Conservation (phyloP, 2,888 invertebrate genomes). For the Blomia tropicalis region DNA sequence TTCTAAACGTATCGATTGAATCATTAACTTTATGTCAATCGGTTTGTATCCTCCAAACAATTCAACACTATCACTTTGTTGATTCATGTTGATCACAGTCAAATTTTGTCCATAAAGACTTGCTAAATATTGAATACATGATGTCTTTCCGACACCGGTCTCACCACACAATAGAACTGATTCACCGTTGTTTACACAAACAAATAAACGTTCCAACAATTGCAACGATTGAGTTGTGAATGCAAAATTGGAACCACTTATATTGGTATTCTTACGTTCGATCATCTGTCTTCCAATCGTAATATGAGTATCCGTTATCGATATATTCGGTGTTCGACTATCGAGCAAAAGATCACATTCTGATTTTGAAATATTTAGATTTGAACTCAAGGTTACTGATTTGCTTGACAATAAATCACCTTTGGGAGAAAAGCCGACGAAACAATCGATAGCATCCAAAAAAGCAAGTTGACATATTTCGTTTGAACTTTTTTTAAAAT, state of each 20-base stretch:
- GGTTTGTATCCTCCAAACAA: slow-evolving; percentile 91
- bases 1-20: slow-evolving; percentile 61
- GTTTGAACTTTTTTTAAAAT: slow-evolving; percentile 48
- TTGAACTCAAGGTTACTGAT: slow-evolving; percentile 56
- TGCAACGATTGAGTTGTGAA: slow-evolving; percentile 47
- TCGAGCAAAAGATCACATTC: slow-evolving; percentile 26
- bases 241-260: slow-evolving; percentile 51
- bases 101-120: slow-evolving; percentile 55
- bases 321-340: slow-evolving; percentile 25
- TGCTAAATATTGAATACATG: slow-evolving; percentile 77
- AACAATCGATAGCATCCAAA: slow-evolving; percentile 78
- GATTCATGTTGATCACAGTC: slow-evolving; percentile 93
- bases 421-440: slow-evolving; percentile 35
- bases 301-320: slow-evolving; percentile 11
- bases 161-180: slow-evolving; percentile 90
- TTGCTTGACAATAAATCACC: slow-evolving; percentile 48
- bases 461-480: slow-evolving; percentile 42
- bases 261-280: background rate
- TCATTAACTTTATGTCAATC: slow-evolving; percentile 66
- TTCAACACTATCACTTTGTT: slow-evolving; percentile 93
- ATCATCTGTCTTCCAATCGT: slow-evolving; percentile 22
- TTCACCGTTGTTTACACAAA: slow-evolving; percentile 63
- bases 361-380: slow-evolving; percentile 49
- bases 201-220: slow-evolving; percentile 70
- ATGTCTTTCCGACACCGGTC: slow-evolving; percentile 96